Evolutionary conservation across 2,113 vertebrate species (phyloP), one percentile per base, ranked within the genome.

Genomic region (Albula glossodonta): DNA sequence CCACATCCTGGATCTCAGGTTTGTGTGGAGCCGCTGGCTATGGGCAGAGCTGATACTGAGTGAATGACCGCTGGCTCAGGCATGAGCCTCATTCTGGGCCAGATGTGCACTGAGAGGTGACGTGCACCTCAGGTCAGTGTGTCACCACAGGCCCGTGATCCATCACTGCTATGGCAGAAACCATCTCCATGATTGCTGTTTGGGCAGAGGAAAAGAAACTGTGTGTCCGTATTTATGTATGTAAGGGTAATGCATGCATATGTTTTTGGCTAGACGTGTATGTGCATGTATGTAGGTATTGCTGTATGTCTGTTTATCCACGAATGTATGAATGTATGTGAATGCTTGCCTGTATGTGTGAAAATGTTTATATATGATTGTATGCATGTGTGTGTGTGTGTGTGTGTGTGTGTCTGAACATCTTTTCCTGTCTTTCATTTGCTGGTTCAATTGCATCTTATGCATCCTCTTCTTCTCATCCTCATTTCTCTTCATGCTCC

Each of bases 1-100:
- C 81, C 84, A 87, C 84, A 84, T 88, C 85, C 88, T 91, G 89
- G 93, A 93, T 93, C 93, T 92, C 91, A 93, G 91, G 88, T 51
- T 52, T 82, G 87, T 88, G 81, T 74, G 83, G 86, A 90, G 89
- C 91, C 50, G 57, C 84, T 85, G 90, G 90, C 93, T 92, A 93
- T 80, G 92, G 90, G 90, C 88, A 87, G 88, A 85, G 81, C 82
- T 90, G 87, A 88, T 48, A 88, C 88, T 88, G 88, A 91, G 86
- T 83, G 83, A 22, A 19, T 4, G 85, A n/a, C 70, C 25, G n/a
- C 17, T 31, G 22, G n/a, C 70, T 31, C 70, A 25, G 70, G 11
- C 60, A 8, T 15, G 17, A 19, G 63, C 19, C 53, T 56, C 53
- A 9, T 7, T 56, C 17, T 12, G 60, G 17, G 60, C 8, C 31